Evolutionary conservation across 2,888 invertebrate genomes (phyloP).

Genomic region (Campaea margaritaria): DNA sequence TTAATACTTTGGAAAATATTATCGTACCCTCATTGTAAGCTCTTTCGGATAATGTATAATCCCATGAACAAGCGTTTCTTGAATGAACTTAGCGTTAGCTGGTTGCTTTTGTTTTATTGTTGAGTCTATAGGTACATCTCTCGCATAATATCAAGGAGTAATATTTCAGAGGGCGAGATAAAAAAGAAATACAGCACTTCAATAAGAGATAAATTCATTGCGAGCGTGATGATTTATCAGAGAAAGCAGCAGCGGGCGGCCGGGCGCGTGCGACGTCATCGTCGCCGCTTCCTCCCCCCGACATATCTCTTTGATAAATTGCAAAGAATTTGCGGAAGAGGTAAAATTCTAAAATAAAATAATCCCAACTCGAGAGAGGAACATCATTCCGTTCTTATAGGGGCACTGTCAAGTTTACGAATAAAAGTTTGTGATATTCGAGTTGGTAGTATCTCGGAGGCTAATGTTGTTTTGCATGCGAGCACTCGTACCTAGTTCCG

Average conservation of each 20-base stretch:
- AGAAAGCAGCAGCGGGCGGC: conserved; percentile 47
- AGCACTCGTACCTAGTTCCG: conserved; percentile 38
- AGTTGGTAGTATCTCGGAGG: conserved; percentile 39
- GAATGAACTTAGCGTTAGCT: conserved; percentile 45
- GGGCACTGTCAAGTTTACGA: conserved; percentile 45
- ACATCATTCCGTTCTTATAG: conserved; percentile 42
- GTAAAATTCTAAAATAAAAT: conserved; percentile 64
- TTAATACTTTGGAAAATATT: conserved; percentile 70
- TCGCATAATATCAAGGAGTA: conserved; percentile 29
- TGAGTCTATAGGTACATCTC: conserved; percentile 23
- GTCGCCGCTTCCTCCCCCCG: conserved; percentile 60
- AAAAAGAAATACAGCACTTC: conserved; percentile 59
- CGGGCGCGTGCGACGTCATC: conserved; percentile 68
- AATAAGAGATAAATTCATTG: conserved; percentile 71
- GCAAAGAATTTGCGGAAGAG: conserved; percentile 66
- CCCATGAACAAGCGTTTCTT: conserved; percentile 46
- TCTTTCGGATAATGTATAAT: conserved; percentile 56
- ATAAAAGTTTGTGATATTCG: conserved; percentile 47
- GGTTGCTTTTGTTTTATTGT: conserved; percentile 35
- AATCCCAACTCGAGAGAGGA: conserved; percentile 41
- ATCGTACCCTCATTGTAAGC: conserved; percentile 65
- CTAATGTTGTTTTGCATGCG: conserved; percentile 56
- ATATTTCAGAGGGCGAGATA: conserved; percentile 44
- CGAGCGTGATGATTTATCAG: conserved; percentile 74
- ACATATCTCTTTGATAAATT: conserved; percentile 77